Evolutionary conservation across 2,113 vertebrate species (phyloP).

Genomic region (Megaceryle maxima): DNA sequence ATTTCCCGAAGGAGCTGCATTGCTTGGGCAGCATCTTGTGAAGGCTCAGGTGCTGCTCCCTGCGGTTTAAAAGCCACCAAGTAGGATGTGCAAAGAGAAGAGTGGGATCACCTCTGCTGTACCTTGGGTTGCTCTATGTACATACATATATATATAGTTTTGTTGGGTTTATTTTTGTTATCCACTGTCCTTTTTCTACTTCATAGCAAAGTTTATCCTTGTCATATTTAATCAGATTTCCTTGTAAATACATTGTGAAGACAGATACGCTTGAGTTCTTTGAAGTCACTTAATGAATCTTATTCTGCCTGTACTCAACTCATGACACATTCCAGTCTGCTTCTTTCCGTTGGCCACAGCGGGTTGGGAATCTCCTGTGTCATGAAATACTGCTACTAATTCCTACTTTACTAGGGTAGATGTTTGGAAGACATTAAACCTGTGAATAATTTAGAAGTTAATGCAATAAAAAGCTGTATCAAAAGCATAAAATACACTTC

Average conservation of each 20-base stretch:
- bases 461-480: neutral
- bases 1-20: accelerated
- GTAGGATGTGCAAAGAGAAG: neutral
- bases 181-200: neutral
- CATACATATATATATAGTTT: neutral
- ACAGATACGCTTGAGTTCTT: neutral
- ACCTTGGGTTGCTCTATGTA: neutral
- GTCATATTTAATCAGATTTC: neutral
- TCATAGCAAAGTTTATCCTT: neutral
- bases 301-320: neutral
- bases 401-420: neutral
- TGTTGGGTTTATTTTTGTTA: neutral
- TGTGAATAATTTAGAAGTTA: neutral
- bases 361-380: neutral
- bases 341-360: neutral
- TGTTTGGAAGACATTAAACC: neutral
- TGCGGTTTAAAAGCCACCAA: neutral
- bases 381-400: neutral
- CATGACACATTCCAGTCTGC: neutral
- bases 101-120: neutral
- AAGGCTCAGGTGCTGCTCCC: accelerated
- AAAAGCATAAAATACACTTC: neutral
- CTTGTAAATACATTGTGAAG: neutral
- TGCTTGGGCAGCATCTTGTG: neutral
- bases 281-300: neutral